These are phyloP conservation scores for Pelochelys cantorii DNA, from an alignment of 2,797 vertebrate genomes.

Conservation along the genomic window DNA sequence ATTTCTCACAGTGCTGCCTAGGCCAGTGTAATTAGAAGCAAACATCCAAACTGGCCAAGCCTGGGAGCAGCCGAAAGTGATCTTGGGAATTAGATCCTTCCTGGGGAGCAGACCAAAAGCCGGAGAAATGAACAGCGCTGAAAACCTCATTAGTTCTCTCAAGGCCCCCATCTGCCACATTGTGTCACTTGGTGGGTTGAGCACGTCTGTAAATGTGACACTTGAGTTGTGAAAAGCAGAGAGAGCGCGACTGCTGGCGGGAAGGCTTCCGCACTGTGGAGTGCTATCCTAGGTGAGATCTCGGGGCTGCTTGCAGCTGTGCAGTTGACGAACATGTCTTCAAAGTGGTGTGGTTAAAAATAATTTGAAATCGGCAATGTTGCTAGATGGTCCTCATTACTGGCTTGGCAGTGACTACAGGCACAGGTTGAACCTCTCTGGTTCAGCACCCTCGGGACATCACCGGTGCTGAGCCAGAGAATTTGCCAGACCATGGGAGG, in stretches of 20 bases:
- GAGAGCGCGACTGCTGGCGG: neutral
- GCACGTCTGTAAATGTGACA: neutral
- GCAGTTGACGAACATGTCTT: neutral
- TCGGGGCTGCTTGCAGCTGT: neutral
- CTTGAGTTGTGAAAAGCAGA: neutral
- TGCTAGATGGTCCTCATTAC: neutral
- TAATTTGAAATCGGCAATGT: neutral
- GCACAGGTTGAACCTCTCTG: too few relatives aligned
- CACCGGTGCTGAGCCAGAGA: too few relatives aligned
- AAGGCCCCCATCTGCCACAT: neutral
- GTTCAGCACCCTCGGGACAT: too few relatives aligned
- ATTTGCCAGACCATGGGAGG: too few relatives aligned
- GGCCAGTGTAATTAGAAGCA: fast-evolving
- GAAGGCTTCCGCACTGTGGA: neutral
- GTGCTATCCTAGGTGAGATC: neutral
- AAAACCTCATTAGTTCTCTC: neutral
- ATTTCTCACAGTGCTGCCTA: neutral
- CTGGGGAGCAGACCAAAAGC: neutral
- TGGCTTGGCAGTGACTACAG: neutral
- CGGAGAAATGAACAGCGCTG: neutral
- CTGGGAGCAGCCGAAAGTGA: neutral
- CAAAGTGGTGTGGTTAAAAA: neutral
- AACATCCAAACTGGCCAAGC: neutral
- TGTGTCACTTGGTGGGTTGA: neutral
- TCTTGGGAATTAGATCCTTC: neutral